A percentile compares a stretch with the other conserved stretches of the same genome.
These are phyloP conservation scores for Turritopsis rubra DNA, from an alignment of 30 jellyfish, hydroid and myxozoan species.

Conservation along the genomic window DNA sequence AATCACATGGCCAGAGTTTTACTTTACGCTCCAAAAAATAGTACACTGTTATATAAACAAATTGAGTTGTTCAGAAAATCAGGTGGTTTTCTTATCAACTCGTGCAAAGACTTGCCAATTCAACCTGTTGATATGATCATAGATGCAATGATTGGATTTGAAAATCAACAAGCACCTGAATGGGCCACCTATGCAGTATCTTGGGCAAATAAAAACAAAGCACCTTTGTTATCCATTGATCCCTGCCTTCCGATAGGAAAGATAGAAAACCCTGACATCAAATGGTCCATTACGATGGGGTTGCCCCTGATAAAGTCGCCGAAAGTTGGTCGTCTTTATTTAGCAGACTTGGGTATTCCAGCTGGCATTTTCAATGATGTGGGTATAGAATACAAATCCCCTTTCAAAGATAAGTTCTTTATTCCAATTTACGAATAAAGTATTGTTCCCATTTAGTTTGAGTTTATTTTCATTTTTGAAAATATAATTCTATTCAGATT, in stretches of 20 bases:
- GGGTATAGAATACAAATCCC: constrained; percentile 70
- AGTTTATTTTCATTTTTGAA: no score
- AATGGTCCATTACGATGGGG: constrained; percentile 84
- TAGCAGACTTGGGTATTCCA: constrained; percentile 89
- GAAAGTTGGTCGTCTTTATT: constrained; percentile 55
- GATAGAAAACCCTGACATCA: constrained; percentile 25
- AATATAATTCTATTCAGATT: no score
- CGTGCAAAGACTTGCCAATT: constrained; percentile 59
- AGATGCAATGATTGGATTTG: constrained; percentile 63
- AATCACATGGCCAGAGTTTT: constrained; percentile 65
- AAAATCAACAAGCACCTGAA: constrained; percentile 28
- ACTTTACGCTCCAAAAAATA: constrained; percentile 47
- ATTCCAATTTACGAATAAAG: constrained; percentile 71
- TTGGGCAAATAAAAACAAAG: constrained; percentile 88
- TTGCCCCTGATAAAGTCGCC: constrained; percentile 74
- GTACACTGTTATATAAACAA: constrained; percentile 22
- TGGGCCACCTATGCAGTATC: constrained; percentile 45
- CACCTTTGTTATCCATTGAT: constrained; percentile 79
- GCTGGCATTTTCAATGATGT: constrained; percentile 69
- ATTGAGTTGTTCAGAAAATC: constrained; percentile 48
- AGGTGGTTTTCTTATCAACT: constrained; percentile 44
- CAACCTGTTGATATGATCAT: constrained; percentile 83
- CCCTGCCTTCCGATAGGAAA: constrained; percentile 42
- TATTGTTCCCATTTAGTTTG: no score
- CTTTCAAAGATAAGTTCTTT: constrained; percentile 67